A percentile compares a stretch with the other conserved stretches of the same genome.
Evolutionary conservation across 1,140 invertebrate genomes (phyloP).

Genomic region (Drosophila azteca): DNA sequence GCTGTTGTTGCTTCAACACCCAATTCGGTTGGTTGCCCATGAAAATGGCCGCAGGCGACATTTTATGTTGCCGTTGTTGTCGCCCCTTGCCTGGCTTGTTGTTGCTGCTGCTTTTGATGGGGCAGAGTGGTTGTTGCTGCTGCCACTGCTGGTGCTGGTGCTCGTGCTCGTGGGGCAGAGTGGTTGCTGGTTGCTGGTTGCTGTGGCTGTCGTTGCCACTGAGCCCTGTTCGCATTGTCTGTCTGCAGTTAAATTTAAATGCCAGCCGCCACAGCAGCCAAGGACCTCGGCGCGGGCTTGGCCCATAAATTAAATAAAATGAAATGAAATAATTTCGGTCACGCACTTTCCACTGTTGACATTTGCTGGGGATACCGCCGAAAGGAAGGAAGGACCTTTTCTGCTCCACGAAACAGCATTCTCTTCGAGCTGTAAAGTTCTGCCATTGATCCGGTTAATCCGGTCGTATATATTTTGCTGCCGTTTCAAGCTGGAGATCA

Average conservation of each 20-base stretch:
- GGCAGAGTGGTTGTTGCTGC: slow-evolving; percentile 14
- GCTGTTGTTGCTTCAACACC: slow-evolving; percentile 55
- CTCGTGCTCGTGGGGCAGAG: slow-evolving; percentile 5
- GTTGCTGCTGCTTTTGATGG: slow-evolving; percentile 10
- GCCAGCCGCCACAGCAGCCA: slow-evolving; percentile 33
- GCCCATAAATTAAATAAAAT: slow-evolving; percentile 65
- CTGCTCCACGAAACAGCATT: no score
- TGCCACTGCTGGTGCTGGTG: slow-evolving; percentile 18
- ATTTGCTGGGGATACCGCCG: slow-evolving; percentile 24
- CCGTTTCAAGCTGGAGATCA: no score
- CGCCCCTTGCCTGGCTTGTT: neutral
- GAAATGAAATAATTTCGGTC: slow-evolving; percentile 51
- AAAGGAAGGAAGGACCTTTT: no score
- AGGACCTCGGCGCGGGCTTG: slow-evolving; percentile 26
- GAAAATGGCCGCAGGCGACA: slow-evolving; percentile 71
- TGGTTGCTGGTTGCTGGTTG: slow-evolving; percentile 9
- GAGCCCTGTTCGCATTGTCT: slow-evolving; percentile 47
- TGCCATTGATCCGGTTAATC: slow-evolving; percentile 36
- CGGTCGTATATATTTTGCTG: neutral
- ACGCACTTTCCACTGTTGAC: slow-evolving; percentile 55
- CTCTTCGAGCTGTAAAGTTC: slow-evolving; percentile 22
- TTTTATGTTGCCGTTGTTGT: slow-evolving; percentile 55
- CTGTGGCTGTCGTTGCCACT: slow-evolving; percentile 1
- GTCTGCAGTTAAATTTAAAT: slow-evolving; percentile 72
- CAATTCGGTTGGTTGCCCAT: slow-evolving; percentile 64